Base-by-base conservation (phyloP, 2,888 invertebrate genomes). In the Pteria penguin region DNA sequence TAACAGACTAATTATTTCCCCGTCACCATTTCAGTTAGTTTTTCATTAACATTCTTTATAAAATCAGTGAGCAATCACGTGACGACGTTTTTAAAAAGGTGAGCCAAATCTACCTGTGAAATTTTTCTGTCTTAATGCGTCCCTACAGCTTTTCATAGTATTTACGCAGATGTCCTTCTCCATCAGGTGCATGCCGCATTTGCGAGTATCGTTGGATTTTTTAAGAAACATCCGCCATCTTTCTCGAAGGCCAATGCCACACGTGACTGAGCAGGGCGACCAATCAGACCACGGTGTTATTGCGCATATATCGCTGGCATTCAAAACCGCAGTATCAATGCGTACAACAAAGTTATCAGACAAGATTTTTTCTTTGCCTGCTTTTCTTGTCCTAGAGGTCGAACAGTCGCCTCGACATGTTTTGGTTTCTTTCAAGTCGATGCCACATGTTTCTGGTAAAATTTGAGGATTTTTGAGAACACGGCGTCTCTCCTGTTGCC, bases 211-310 rank as follows among this genome's bases (percentile, higher is more conserved):
- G n/a, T 85, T 83, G 1, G 84, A 80, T 62, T 85, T 85, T 32
- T 82, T 69, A 14, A 88, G 80, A 72, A 86, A 89, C 85, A 87
- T 88, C 18, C 90, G 82, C 87, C 88, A 86, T 67, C 90, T 74
- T 76, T 89, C 87, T 66, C 84, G 83, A 67, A 88, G 84, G 22
- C 97, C 97, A 14, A 93, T 88, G 31, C 97, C 97, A 92, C 97
- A 97, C 24, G 94, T 93, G 3, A 94, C 95, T 88, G 95, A 96
- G 92, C 98, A 98, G 0, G 94, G 93, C 31, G 95, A 94, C 97
- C 97, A 98, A 65, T 94, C 94, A 32, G 96, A 94, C 97, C 97
- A 98, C 58, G 94, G 94, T 1, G 96, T 95, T 87, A 96, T 93
- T 86, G 94, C 93, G 85, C 93, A 93, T 55, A 90, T 87, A 72